Evolutionary conservation across 2,888 invertebrate genomes (phyloP), one percentile per base, ranked within the genome.

Genomic region (Dexiosoma caninum): DNA sequence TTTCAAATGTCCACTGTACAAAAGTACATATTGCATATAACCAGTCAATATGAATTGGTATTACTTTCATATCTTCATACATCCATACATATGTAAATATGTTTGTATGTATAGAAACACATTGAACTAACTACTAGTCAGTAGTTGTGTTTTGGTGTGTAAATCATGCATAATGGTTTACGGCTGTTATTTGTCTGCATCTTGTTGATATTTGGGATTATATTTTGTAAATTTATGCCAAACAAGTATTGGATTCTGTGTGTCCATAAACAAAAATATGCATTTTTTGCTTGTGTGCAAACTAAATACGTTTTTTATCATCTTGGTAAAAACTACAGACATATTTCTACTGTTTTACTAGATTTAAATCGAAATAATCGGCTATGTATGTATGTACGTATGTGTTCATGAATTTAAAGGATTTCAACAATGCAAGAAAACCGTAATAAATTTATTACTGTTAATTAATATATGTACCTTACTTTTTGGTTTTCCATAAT

Each of bases 161-260:
- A 21, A 42, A 30, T 32, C 51, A 37, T 64, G 67, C 72, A 51
- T 77, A 55, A 71, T 71, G 42, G 57, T 66, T 53, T 74, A 60
- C 67, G 70, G 53, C 42, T 66, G 79, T 75, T 85, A 84, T 85
- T 85, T 85, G 84, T 85, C 83, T 85, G 84, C 80, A 85, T 84
- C 85, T 84, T 86, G 86, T 86, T 86, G 86, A 86, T 86, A 85
- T 84, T 86, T 86, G 82, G 85, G 85, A 86, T 86, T 86, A 86
- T 86, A 85, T 85, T 85, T 85, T 83, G 85, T 82, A 84, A 85
- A 86, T 86, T 86, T 86, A 86, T 85, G 84, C 83, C 83, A 82
- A 85, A 83, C 84, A 85, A 83, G 82, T 83, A 83, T 67, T 53
- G 37, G 44, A 53, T 55, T n/a, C 19, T 67, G 32, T 67, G 42